Percentiles rank a stretch among this genome's conserved stretches.
Conservation (phyloP, 2,888 invertebrate species). For the Ditylenchus weischeri region DNA sequence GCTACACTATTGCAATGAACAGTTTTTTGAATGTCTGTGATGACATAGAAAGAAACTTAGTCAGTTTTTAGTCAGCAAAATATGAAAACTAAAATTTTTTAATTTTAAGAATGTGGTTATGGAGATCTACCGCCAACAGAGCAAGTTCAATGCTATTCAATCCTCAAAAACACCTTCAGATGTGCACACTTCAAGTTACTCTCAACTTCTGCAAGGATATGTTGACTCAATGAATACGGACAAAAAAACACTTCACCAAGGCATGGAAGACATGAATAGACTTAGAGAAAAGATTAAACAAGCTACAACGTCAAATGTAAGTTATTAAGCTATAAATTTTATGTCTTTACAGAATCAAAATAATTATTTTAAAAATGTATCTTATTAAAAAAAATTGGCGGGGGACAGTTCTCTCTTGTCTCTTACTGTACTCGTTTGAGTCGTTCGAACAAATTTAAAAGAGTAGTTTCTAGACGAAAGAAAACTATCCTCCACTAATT, state of each 20-base stretch:
- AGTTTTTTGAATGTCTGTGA: conserved; percentile 1
- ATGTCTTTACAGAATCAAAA: too few relatives aligned
- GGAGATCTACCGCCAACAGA: not conserved
- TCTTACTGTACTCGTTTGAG: too few relatives aligned
- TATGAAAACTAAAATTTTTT: not conserved
- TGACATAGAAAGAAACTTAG: conserved; percentile 7
- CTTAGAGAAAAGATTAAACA: not conserved
- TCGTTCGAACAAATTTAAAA: too few relatives aligned
- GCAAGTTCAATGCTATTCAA: not conserved
- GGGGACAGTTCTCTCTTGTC: too few relatives aligned
- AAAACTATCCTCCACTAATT: too few relatives aligned
- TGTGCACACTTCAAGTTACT: conserved; percentile 1
- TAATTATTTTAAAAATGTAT: too few relatives aligned
- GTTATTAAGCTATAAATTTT: too few relatives aligned
- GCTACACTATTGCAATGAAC: not conserved
- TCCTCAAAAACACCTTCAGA: conserved; percentile 1
- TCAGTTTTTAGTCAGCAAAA: not conserved
- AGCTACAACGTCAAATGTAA: not conserved
- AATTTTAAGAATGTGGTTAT: conserved; percentile 2
- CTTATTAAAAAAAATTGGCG: too few relatives aligned
- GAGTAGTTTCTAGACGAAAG: too few relatives aligned
- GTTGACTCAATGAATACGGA: not conserved
- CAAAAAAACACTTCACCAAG: not conserved
- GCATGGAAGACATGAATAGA: not conserved
- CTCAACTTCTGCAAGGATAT: not conserved